Conservation (phyloP, 1,140 invertebrate species). For the Hylaeus volcanicus region DNA sequence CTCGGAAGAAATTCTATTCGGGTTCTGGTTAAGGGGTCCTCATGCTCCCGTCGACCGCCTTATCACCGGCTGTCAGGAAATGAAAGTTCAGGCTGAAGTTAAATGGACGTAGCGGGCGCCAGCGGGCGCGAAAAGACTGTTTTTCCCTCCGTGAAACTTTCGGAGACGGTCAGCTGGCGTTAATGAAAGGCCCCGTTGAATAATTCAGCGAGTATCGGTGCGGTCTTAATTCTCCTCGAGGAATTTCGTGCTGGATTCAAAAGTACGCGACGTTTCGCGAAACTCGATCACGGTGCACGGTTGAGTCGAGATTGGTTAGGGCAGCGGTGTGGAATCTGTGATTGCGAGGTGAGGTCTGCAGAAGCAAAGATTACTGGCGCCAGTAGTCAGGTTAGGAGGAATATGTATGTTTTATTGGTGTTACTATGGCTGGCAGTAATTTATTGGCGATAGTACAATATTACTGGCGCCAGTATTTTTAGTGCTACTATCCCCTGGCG, state of each 20-base stretch:
- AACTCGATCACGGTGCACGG: neutral
- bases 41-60: neutral
- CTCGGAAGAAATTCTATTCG: conserved; percentile 18
- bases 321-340: no score
- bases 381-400: no score
- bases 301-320: no score
- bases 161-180: conserved; percentile 20
- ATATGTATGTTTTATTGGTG: no score
- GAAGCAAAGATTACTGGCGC: no score
- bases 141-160: conserved; percentile 13
- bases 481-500: no score
- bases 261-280: neutral
- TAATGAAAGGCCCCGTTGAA: conserved; percentile 34
- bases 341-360: no score
- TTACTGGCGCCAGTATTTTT: no score
- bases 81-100: conserved; percentile 19
- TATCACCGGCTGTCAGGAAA: conserved; percentile 35
- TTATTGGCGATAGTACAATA: no score
- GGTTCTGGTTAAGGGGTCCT: neutral
- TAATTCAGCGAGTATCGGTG: conserved; percentile 9
- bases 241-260: no score
- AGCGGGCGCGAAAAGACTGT: conserved; percentile 10
- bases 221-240: neutral
- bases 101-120: neutral
- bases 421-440: no score